Conservation (phyloP, 2,113 vertebrate species). For the Xyliphius kryptos region DNA sequence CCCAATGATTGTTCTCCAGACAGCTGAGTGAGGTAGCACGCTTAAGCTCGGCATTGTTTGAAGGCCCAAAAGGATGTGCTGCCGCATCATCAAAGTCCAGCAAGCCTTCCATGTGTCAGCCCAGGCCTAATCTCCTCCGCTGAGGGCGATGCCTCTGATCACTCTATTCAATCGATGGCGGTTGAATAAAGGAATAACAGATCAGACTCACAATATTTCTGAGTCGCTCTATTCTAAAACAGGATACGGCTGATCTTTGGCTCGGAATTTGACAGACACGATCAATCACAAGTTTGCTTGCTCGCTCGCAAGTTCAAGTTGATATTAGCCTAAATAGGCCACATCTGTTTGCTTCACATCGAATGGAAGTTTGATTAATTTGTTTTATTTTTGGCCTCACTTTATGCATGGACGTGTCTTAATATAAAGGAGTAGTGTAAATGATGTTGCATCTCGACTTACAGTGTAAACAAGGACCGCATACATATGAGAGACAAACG, state of each 20-base stretch:
- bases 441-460: too few species aligned
- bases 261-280: constrained; percentile 59
- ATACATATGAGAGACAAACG: constrained; percentile 21
- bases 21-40: constrained; percentile 64
- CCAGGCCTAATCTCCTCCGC: constrained; percentile 65
- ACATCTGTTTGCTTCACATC: too few species aligned
- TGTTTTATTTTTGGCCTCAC: constrained; percentile 61
- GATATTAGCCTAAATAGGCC: too few species aligned
- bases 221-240: constrained; percentile 53
- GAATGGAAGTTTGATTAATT: too few species aligned
- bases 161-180: constrained; percentile 66
- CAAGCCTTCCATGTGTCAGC: constrained; percentile 67
- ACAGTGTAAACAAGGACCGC: too few species aligned
- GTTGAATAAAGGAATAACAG: constrained; percentile 64
- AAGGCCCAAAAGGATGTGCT: constrained; percentile 69
- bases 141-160: constrained; percentile 69
- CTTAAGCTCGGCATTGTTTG: constrained; percentile 56
- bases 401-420: constrained; percentile 53
- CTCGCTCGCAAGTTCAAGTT: constrained; percentile 51
- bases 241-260: constrained; percentile 56
- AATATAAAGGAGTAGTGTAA: too few species aligned
- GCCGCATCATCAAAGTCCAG: constrained; percentile 72
- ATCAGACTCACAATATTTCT: constrained; percentile 56
- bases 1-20: constrained; percentile 72
- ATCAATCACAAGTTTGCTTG: constrained; percentile 70